phyloP scores from a whole-genome alignment of 2,888 invertebrate genomes.

The Chrysina gloriosa region DNA sequence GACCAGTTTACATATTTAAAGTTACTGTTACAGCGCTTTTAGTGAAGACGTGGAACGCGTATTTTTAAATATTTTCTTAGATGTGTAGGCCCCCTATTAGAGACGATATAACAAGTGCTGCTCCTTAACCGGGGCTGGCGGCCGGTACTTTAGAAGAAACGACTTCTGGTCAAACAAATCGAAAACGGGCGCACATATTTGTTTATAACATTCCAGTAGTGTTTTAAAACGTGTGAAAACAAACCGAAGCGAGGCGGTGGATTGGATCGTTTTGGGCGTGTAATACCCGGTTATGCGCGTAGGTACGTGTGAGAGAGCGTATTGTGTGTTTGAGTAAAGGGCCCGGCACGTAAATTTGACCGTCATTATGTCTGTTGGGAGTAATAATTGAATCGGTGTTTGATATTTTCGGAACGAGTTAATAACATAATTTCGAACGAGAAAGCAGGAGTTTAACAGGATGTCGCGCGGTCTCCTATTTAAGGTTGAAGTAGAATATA shows the following conservation, averaged over 20 bases:
- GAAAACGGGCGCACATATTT: conserved; percentile 38
- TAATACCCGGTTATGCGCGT: background rate
- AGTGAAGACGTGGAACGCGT: conserved; percentile 26
- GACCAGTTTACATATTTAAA: conserved; percentile 32
- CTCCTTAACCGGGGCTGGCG: conserved; percentile 34
- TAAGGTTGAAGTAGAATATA: background rate
- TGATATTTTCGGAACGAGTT: conserved; percentile 12
- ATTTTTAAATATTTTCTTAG: conserved; percentile 42
- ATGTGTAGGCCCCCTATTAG: conserved; percentile 43
- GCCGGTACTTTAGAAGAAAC: conserved; percentile 40
- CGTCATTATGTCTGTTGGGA: conserved; percentile 18
- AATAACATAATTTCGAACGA: conserved; percentile 17
- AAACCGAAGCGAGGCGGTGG: conserved; percentile 29
- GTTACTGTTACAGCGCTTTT: conserved; percentile 27
- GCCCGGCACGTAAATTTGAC: conserved; percentile 16
- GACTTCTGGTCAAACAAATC: conserved; percentile 44
- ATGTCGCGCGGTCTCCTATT: no score
- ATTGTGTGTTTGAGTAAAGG: no score
- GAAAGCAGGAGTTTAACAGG: background rate
- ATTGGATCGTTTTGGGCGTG: conserved; percentile 20
- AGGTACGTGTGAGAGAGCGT: background rate
- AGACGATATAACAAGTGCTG: conserved; percentile 39
- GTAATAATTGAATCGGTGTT: conserved; percentile 26
- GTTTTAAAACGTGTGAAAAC: conserved; percentile 45
- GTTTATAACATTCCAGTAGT: conserved; percentile 42